Evolutionary conservation across 2,113 vertebrate genomes (phyloP).

Genomic region (Sisor rabdophorus): DNA sequence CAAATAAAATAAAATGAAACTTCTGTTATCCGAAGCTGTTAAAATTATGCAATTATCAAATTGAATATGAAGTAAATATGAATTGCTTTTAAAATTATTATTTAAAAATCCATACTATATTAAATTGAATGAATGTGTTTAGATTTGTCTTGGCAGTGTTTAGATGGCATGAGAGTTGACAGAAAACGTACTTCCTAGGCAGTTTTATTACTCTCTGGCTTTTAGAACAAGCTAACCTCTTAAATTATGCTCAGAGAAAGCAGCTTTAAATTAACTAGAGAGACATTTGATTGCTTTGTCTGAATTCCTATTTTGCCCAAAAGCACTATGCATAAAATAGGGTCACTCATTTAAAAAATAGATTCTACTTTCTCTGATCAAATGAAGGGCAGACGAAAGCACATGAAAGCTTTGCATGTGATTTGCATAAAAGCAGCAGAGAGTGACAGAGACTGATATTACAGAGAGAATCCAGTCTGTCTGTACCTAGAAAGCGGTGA

Average conservation of each 20-base stretch:
- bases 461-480: not conserved
- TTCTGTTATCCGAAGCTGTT: not conserved
- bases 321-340: not conserved
- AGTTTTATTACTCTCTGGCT: not conserved
- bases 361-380: conserved; percentile 1
- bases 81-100: not conserved
- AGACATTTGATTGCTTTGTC: not conserved
- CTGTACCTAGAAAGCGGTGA: conserved; percentile 9
- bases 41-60: not conserved
- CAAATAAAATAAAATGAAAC: not conserved
- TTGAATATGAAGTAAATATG: not conserved
- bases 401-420: conserved; percentile 29
- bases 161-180: not conserved
- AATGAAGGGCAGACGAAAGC: conserved; percentile 11
- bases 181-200: not conserved
- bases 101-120: not conserved
- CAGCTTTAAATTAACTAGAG: not conserved
- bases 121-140: not conserved
- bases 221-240: not conserved
- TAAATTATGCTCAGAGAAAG: not conserved
- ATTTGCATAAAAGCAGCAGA: conserved; percentile 41
- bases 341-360: conserved; percentile 26
- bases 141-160: not conserved
- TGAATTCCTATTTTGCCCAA: not conserved
- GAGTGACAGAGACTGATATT: conserved; percentile 11